Evolutionary conservation across 2,888 invertebrate species (phyloP).

Genomic region (Cremastinae sp.): DNA sequence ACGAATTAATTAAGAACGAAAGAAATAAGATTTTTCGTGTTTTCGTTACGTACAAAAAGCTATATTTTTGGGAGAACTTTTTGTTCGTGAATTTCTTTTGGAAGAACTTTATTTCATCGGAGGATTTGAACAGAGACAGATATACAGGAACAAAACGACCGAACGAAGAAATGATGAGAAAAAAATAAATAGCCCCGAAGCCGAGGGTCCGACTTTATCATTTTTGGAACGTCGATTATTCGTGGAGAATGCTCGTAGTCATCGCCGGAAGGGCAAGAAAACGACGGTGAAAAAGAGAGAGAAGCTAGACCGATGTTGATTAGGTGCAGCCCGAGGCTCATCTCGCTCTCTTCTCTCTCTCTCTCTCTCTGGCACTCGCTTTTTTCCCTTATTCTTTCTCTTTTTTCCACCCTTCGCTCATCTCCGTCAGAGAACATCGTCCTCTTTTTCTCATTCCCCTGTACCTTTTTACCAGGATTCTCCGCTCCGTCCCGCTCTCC

Average conservation of each 20-base stretch:
- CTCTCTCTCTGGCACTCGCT: conserved; percentile 34
- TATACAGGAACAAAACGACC: neutral
- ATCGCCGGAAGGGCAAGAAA: conserved; percentile 57
- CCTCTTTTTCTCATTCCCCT: conserved; percentile 51
- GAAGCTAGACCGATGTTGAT: conserved; percentile 76
- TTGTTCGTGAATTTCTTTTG: neutral
- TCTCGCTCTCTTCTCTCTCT: conserved; percentile 61
- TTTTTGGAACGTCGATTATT: conserved; percentile 61
- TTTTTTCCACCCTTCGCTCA: conserved; percentile 51
- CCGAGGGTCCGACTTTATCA: conserved; percentile 43
- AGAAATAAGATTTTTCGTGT: neutral
- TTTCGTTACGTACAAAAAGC: neutral
- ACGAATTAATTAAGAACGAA: neutral
- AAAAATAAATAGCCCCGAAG: conserved; percentile 45
- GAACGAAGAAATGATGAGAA: conserved; percentile 40
- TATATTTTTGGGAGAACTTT: neutral
- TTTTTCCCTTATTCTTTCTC: conserved; percentile 42
- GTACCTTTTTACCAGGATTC: conserved; percentile 57
- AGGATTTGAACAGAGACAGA: conserved; percentile 3
- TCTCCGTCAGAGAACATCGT: conserved; percentile 31
- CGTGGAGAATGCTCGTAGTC: conserved; percentile 61
- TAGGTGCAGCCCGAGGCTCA: conserved; percentile 71
- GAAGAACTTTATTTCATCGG: neutral
- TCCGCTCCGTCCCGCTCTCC: conserved; percentile 62
- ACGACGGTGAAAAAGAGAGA: conserved; percentile 59